Conservation (phyloP, 2,888 invertebrate species). For the Aporophyla lueneburgensis region DNA sequence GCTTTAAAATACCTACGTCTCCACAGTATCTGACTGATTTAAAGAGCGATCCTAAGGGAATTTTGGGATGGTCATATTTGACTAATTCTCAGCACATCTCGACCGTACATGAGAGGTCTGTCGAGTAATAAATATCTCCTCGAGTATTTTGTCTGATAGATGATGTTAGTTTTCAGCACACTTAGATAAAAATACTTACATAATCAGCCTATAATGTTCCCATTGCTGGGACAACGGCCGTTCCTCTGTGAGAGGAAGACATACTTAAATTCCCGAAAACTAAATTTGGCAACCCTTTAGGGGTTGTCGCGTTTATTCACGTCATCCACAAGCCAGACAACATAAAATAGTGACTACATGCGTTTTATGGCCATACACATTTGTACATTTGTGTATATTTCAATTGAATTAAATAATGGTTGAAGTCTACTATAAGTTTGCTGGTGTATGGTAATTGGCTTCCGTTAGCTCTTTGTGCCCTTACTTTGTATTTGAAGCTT, state of each 20-base stretch:
- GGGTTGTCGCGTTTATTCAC: not conserved
- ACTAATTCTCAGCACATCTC: too few species aligned
- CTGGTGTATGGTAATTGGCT: constrained; percentile 41
- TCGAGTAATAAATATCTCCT: too few species aligned
- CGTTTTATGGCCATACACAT: constrained; percentile 19
- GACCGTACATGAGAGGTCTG: not conserved
- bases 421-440: constrained; percentile 19
- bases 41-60: not conserved
- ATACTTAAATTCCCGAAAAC: not conserved
- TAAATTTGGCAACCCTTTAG: constrained; percentile 14
- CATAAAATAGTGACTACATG: constrained; percentile 25
- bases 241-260: too few species aligned
- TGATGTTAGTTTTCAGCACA: too few species aligned
- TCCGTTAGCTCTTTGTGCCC: constrained; percentile 44
- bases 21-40: not conserved
- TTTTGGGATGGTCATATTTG: not conserved
- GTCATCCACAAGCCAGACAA: constrained; percentile 13
- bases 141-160: not conserved
- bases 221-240: too few species aligned
- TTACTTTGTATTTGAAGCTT: constrained; percentile 23
- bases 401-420: constrained; percentile 46
- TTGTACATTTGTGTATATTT: constrained; percentile 29
- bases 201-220: too few species aligned
- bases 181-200: too few species aligned
- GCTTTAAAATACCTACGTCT: not conserved